Conservation (phyloP, 2,888 invertebrate species). For the Dasysyrphus albostriatus region DNA sequence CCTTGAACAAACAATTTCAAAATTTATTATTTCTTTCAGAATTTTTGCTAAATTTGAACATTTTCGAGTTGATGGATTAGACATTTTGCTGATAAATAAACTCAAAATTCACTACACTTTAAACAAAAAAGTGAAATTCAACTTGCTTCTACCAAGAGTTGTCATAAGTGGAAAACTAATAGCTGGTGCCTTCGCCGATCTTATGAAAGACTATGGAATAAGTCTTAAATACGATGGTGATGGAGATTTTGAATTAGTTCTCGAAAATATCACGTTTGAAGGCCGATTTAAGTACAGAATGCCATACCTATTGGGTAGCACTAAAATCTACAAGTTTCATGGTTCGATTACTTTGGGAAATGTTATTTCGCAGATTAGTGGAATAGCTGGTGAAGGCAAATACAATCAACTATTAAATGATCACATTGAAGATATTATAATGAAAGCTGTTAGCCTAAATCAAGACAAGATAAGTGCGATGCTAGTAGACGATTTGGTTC, state of each 20-base stretch:
- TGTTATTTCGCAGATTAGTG: slow-evolving; percentile 79
- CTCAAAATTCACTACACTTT: slow-evolving; percentile 80
- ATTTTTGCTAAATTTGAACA: slow-evolving; percentile 5
- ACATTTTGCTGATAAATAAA: slow-evolving; percentile 79
- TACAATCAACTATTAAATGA: slow-evolving; percentile 79
- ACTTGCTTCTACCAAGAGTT: slow-evolving; percentile 78
- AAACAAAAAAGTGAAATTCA: slow-evolving; percentile 79
- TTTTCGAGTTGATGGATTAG: slow-evolving; percentile 79
- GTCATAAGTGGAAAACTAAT: slow-evolving; percentile 78
- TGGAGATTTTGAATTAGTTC: slow-evolving; percentile 79
- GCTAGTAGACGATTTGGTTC: slow-evolving; percentile 79
- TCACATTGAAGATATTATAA: slow-evolving; percentile 78
- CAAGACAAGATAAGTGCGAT: slow-evolving; percentile 78
- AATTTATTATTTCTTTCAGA: neutral
- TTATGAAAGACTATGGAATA: slow-evolving; percentile 78
- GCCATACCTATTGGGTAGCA: slow-evolving; percentile 80
- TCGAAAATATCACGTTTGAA: slow-evolving; percentile 79
- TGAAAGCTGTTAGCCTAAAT: slow-evolving; percentile 78
- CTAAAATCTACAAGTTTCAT: slow-evolving; percentile 81
- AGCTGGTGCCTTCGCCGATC: slow-evolving; percentile 78
- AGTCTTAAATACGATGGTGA: slow-evolving; percentile 79
- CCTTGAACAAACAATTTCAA: neutral
- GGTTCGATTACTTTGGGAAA: slow-evolving; percentile 78
- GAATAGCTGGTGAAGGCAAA: slow-evolving; percentile 80
- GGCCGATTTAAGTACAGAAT: slow-evolving; percentile 82